phyloP scores from a whole-genome alignment of 2,113 vertebrate species.

The Athene noctua region DNA sequence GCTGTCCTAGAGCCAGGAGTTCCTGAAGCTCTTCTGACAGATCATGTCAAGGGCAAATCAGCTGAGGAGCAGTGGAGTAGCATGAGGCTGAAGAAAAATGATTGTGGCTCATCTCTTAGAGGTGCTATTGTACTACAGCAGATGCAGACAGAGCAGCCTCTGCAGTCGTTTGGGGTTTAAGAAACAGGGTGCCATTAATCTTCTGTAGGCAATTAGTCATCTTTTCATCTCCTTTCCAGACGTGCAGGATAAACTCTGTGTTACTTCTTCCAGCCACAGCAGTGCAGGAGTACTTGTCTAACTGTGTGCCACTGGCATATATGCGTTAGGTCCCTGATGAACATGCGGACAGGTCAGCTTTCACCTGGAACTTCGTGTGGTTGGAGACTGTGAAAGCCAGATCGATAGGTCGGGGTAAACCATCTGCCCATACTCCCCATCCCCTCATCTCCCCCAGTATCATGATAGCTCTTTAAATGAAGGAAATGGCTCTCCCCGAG shows the following conservation, averaged over 20 bases:
- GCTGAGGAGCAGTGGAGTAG: rapidly evolving
- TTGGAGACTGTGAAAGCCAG: rapidly evolving
- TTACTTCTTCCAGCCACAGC: background rate
- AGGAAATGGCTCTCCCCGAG: rapidly evolving
- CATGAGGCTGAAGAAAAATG: background rate
- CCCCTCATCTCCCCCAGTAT: rapidly evolving
- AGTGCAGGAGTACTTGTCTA: background rate
- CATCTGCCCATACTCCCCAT: too few species aligned
- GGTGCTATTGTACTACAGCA: background rate
- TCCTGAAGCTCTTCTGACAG: background rate
- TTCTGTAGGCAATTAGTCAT: background rate
- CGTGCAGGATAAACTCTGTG: background rate
- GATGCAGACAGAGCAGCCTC: background rate
- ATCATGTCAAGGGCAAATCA: background rate
- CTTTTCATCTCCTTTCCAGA: background rate
- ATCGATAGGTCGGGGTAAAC: background rate
- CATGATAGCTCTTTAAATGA: background rate
- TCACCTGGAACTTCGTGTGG: rapidly evolving
- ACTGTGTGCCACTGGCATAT: rapidly evolving
- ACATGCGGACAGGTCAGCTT: background rate
- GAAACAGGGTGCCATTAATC: background rate
- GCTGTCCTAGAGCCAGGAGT: background rate
- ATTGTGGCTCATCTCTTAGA: background rate
- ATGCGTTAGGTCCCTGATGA: rapidly evolving
- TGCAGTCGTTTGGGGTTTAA: background rate